phyloP scores from a whole-genome alignment of 2,113 vertebrate species.

The Emydocephalus ijimae region DNA sequence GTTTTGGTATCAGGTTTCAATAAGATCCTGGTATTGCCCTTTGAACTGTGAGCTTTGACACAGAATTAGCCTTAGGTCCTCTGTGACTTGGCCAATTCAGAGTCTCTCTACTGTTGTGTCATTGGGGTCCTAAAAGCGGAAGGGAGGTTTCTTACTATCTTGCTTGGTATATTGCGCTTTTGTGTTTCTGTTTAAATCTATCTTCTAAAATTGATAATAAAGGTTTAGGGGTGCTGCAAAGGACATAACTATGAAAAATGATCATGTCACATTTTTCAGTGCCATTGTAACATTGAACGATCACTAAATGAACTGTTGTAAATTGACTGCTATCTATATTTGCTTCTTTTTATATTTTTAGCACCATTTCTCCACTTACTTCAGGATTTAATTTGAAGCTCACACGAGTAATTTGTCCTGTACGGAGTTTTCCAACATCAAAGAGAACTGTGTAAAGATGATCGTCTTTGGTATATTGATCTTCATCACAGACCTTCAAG shows the following conservation, averaged over 20 bases:
- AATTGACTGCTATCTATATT: not conserved
- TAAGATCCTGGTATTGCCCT: not conserved
- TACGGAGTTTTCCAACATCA: constrained; percentile 72
- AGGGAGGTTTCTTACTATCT: too few species aligned
- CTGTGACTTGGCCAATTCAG: not conserved
- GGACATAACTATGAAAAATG: not conserved
- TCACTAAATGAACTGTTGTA: not conserved
- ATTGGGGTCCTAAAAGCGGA: too few species aligned
- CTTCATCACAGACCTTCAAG: constrained; percentile 73
- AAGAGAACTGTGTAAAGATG: constrained; percentile 75
- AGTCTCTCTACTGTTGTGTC: too few species aligned
- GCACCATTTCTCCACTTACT: constrained; percentile 47
- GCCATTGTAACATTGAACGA: not conserved
- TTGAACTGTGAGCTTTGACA: not conserved
- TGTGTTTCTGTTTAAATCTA: too few species aligned
- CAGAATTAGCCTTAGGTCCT: not conserved
- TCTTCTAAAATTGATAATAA: too few species aligned
- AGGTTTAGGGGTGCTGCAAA: not conserved
- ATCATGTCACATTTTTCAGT: not conserved
- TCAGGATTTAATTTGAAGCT: constrained; percentile 72
- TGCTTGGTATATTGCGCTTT: too few species aligned
- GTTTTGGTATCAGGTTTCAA: not conserved
- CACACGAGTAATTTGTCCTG: constrained; percentile 64
- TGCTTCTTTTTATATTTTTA: not conserved
- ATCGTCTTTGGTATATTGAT: constrained; percentile 67